phyloP scores from a whole-genome alignment of 2,888 invertebrate species.

The Hylaea fasciaria region DNA sequence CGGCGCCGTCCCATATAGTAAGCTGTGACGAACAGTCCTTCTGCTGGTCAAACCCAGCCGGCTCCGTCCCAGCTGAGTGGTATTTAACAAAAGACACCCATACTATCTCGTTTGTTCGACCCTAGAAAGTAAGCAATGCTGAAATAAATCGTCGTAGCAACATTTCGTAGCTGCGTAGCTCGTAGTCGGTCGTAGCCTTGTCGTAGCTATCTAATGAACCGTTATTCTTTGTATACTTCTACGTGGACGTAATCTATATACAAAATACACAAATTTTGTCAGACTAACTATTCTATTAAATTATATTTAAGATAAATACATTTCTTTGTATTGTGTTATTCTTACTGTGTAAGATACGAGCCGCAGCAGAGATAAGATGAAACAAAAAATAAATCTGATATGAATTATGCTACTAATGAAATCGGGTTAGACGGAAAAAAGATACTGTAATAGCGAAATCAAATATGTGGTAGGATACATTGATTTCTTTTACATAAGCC shows the following conservation, averaged over 20 bases:
- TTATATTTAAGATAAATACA: no score
- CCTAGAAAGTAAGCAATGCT: constrained; percentile 74
- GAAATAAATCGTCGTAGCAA: neutral
- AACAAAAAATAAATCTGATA: constrained; percentile 29
- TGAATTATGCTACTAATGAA: constrained; percentile 31
- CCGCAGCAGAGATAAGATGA: constrained; percentile 23
- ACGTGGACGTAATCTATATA: no score
- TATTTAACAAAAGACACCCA: constrained; percentile 94
- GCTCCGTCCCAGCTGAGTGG: constrained; percentile 88
- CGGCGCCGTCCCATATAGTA: constrained; percentile 91
- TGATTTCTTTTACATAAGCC: no score
- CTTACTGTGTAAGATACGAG: constrained; percentile 14
- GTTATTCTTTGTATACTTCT: no score
- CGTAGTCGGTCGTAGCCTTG: neutral
- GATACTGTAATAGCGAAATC: constrained; percentile 10
- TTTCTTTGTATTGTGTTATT: no score
- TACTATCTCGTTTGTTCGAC: constrained; percentile 90
- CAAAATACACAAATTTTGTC: no score
- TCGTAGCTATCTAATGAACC: no score
- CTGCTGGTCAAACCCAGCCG: constrained; percentile 87
- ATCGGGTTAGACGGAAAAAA: constrained; percentile 13
- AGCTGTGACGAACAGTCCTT: constrained; percentile 90
- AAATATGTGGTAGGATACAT: neutral
- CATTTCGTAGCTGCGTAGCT: neutral
- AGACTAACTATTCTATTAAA: no score